phyloP scores from a whole-genome alignment of 2,888 invertebrate species.

The Pteria penguin region DNA sequence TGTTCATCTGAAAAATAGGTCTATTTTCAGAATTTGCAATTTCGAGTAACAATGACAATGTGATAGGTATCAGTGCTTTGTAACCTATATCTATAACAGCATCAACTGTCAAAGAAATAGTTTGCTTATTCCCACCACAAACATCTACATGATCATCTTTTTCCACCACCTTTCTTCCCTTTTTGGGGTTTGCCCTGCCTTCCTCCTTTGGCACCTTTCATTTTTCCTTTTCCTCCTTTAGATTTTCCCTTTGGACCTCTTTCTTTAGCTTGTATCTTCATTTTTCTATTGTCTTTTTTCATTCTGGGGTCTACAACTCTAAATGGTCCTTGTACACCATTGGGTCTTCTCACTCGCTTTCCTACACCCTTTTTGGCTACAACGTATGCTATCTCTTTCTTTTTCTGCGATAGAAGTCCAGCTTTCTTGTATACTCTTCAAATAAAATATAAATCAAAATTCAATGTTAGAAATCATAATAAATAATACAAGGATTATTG shows the following conservation, averaged over 20 bases:
- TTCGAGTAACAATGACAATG: too few species aligned
- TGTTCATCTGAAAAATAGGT: too few species aligned
- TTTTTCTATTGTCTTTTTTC: slow-evolving; percentile 89
- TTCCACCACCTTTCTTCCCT: too few species aligned
- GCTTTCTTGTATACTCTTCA: slow-evolving; percentile 95
- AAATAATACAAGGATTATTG: neutral
- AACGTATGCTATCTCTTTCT: slow-evolving; percentile 94
- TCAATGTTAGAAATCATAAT: neutral
- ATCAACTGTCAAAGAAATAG: too few species aligned
- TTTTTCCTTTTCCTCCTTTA: slow-evolving; percentile 31
- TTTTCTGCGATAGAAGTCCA: slow-evolving; percentile 84
- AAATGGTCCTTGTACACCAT: slow-evolving; percentile 94
- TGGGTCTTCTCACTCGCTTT: slow-evolving; percentile 88
- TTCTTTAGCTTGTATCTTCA: slow-evolving; percentile 56
- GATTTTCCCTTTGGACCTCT: slow-evolving; percentile 46
- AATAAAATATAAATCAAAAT: slow-evolving; percentile 39
- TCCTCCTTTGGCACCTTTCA: neutral
- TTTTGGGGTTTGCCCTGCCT: too few species aligned
- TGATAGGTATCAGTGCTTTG: too few species aligned
- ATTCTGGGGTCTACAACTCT: slow-evolving; percentile 97
- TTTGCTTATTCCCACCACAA: too few species aligned
- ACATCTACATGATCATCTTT: too few species aligned
- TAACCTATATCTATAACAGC: too few species aligned
- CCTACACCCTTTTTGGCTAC: slow-evolving; percentile 91
- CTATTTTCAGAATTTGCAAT: too few species aligned